These are phyloP conservation scores for Formica selysi DNA, from an alignment of 1,140 invertebrate species.

Conservation along the genomic window DNA sequence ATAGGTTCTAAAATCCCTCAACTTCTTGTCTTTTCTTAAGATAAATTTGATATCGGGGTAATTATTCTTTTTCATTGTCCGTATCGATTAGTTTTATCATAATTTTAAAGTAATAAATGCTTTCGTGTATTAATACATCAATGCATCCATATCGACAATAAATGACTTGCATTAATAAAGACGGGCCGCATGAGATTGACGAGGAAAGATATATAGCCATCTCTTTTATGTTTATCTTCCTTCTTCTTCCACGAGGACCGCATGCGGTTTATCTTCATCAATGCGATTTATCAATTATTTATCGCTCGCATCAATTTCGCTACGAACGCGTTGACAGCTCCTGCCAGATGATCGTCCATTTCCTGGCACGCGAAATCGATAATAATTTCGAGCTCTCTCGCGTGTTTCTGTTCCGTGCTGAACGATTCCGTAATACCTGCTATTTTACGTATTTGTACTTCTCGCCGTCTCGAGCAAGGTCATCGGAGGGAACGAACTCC, in stretches of 20 bases:
- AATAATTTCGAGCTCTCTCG: constrained; percentile 14
- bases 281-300: constrained; percentile 41
- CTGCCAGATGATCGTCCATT: constrained; percentile 39
- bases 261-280: background rate
- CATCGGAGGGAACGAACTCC: constrained; percentile 23
- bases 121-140: background rate
- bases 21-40: background rate
- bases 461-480: constrained; percentile 18
- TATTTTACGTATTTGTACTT: constrained; percentile 31
- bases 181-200: background rate
- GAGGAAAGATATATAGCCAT: too few relatives aligned
- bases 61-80: background rate
- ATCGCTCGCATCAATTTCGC: background rate
- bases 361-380: constrained; percentile 33
- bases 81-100: constrained; percentile 3
- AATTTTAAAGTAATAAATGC: background rate
- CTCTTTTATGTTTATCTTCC: background rate
- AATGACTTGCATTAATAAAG: constrained; percentile 39
- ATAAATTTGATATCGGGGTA: background rate
- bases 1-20: background rate
- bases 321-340: constrained; percentile 17
- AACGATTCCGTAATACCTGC: constrained; percentile 35
- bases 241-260: too few relatives aligned
- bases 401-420: constrained; percentile 29
- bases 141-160: background rate